Evolutionary conservation across 64 coral and sea anemone species (phyloP), one percentile per base, ranked within the genome.

Genomic region (Pocillopora damicornis): DNA sequence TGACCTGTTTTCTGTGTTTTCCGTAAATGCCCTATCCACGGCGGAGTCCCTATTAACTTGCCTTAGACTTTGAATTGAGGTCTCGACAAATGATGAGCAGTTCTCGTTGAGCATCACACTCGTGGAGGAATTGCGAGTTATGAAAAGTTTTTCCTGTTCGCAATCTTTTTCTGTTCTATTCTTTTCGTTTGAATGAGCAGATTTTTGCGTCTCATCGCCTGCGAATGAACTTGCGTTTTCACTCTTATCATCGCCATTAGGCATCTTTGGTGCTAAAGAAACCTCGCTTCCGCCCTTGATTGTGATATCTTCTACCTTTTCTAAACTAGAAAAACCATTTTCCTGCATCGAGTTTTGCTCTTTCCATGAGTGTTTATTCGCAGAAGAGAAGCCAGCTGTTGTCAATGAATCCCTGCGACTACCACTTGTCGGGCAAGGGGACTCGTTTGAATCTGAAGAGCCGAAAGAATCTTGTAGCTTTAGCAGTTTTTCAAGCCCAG

Each of bases 391-490:
- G 2, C 18, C 22, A 58, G 20, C 22, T 37, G 10, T 15, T 11
- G 66, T 35, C 9, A 20, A 61, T n/a, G n/a, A 71, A 71, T n/a
- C n/a, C 5, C 67, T 71, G 67, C 0, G 61, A 23, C 20, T 25
- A 30, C 73, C 81, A n/a, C 58, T 3, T 58, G 64, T 35, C 30
- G 60, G 26, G 20, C 37, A 22, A 11, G 36, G 15, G 73, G 26
- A 87, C 18, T 91, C 90, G 14, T 72, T 91, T 60, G 90, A 91
- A 13, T 91, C 90, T 23, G 90, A 91, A 2, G 90, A 91, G n/a
- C 74, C 64, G 30, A 87, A 66, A 15, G 87, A 78, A 42, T 90
- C 86, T 10, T 88, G 84, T 22, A 88, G 35, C 72, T 80, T 75
- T 37, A 88, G n/a, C 26, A 93, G 37, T 63, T 90, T 88, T 16